A percentile compares a stretch with the other conserved stretches of the same genome.
phyloP scores from a whole-genome alignment of 2,888 invertebrate genomes.

The Ochropacha duplaris region DNA sequence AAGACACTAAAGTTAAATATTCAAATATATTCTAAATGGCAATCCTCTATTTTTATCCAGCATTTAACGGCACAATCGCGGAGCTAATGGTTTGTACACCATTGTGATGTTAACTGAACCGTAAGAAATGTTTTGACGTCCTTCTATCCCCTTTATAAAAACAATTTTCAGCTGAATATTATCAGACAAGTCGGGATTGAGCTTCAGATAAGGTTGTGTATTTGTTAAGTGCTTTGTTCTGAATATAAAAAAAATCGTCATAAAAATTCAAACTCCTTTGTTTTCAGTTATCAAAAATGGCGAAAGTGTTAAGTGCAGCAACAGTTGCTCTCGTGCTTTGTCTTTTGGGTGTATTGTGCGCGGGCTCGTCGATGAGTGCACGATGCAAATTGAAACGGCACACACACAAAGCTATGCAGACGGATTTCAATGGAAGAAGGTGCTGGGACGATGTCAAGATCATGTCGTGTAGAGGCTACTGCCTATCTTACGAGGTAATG shows the following conservation, averaged over 20 bases:
- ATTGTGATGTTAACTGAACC: slow-evolving; percentile 60
- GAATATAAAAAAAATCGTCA: background rate
- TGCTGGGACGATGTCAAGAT: slow-evolving; percentile 92
- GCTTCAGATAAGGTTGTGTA: slow-evolving; percentile 38
- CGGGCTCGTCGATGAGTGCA: slow-evolving; percentile 37
- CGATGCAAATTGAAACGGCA: slow-evolving; percentile 64
- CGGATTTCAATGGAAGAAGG: slow-evolving; percentile 84
- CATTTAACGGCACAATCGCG: slow-evolving; percentile 49
- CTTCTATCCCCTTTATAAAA: slow-evolving; percentile 60
- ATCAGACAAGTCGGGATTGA: slow-evolving; percentile 43
- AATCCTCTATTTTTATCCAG: slow-evolving; percentile 53
- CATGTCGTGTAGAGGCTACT: slow-evolving; percentile 92
- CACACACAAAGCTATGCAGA: slow-evolving; percentile 69
- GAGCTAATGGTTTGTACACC: slow-evolving; percentile 65
- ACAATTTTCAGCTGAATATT: slow-evolving; percentile 29
- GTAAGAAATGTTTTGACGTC: slow-evolving; percentile 71
- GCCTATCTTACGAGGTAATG: slow-evolving; percentile 91
- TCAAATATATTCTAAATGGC: slow-evolving; percentile 54
- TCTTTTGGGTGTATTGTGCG: slow-evolving; percentile 41
- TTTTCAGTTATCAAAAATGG: slow-evolving; percentile 20
- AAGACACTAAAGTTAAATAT: slow-evolving; percentile 42
- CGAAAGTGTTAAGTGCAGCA: slow-evolving; percentile 25
- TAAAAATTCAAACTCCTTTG: slow-evolving; percentile 3
- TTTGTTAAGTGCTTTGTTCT: background rate
- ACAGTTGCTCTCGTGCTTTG: slow-evolving; percentile 43